Percentiles rank a stretch among this genome's conserved stretches.
Conservation (phyloP, 2,113 vertebrate species). For the Leptocoma aspasia region DNA sequence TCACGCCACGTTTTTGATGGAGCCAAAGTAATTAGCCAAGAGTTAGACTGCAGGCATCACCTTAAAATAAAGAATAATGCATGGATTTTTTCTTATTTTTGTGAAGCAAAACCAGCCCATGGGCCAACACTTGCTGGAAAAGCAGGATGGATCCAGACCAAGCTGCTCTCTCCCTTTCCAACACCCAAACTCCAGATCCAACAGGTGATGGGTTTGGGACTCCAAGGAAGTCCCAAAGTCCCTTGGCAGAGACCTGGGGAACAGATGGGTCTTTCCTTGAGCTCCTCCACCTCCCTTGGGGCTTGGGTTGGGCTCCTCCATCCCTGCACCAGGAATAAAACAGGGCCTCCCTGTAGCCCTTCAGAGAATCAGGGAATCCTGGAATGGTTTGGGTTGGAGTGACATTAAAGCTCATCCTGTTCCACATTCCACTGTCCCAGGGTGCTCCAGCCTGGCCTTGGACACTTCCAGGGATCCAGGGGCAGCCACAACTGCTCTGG, state of each 20-base stretch:
- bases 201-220: not conserved
- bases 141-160: not conserved
- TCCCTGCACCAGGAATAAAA: not conserved
- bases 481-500: not conserved
- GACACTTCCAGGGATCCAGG: not conserved
- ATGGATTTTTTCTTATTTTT: not conserved
- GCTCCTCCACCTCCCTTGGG: not conserved
- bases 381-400: not conserved
- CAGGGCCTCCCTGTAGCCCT: not conserved
- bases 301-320: not conserved
- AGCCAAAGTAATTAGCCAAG: slow-evolving; percentile 47
- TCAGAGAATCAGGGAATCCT: not conserved
- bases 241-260: no score
- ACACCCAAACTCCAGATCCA: not conserved
- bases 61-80: slow-evolving; percentile 7
- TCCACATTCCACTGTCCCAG: rapidly evolving
- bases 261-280: not conserved
- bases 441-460: not conserved
- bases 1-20: not conserved
- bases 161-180: not conserved
- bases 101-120: not conserved
- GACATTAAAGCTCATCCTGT: not conserved
- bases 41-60: slow-evolving; percentile 31
- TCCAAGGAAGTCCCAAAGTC: no score
- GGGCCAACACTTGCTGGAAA: not conserved